Conservation (phyloP, 2,797 vertebrate species). For the Podarcis siculus region DNA sequence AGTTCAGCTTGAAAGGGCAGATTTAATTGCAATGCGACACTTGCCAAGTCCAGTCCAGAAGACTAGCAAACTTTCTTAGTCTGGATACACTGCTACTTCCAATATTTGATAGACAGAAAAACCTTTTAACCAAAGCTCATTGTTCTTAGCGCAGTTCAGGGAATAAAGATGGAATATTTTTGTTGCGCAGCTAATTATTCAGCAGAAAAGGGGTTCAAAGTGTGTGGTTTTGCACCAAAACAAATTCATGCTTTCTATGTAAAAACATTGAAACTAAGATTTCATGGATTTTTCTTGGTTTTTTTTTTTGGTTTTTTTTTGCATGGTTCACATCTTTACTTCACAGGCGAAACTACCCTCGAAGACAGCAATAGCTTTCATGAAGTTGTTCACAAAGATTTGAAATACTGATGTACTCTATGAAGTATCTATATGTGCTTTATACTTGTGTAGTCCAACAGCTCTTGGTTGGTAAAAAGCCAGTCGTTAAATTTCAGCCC, state of each 20-base stretch:
- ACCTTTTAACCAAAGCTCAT: neutral
- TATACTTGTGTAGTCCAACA: neutral
- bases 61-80: conserved; percentile 6
- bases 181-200: neutral
- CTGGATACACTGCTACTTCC: conserved; percentile 2
- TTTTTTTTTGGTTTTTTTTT: no score
- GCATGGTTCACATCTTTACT: no score
- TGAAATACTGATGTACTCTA: neutral
- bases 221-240: no score
- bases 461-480: neutral
- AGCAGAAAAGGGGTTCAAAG: neutral
- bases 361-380: neutral
- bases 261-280: neutral
- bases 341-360: no score
- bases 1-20: conserved; percentile 19
- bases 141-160: neutral
- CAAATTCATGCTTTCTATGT: neutral
- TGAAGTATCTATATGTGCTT: neutral
- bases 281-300: neutral
- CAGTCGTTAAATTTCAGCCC: no score
- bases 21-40: neutral
- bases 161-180: neutral
- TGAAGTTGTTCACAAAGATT: neutral
- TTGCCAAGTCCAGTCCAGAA: neutral
- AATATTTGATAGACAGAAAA: neutral